phyloP scores from a whole-genome alignment of 2,113 vertebrate genomes.

The Pluvianellus socialis region DNA sequence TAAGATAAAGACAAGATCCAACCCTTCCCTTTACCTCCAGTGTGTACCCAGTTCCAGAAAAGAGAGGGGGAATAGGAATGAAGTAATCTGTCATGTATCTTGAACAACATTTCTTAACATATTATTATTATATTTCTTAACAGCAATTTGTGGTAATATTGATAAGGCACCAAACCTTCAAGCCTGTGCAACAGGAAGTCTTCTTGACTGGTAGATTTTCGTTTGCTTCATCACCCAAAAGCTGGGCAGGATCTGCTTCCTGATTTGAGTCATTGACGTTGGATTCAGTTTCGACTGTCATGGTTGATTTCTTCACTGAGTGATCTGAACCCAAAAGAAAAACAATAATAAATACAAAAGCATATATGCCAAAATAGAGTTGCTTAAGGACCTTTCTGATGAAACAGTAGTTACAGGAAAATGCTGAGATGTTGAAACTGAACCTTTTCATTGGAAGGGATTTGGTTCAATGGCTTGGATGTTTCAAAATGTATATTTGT shows the following conservation, averaged over 20 bases:
- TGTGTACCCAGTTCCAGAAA: not conserved
- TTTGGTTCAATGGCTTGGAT: not conserved
- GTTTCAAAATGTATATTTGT: not conserved
- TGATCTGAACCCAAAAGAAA: not conserved
- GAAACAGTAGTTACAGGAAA: not conserved
- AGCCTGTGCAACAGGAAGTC: not conserved
- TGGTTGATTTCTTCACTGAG: not conserved
- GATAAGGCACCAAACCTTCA: conserved; percentile 67
- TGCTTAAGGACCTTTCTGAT: not conserved
- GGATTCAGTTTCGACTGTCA: not conserved
- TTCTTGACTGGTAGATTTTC: not conserved
- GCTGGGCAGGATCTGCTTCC: conserved; percentile 7
- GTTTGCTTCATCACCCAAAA: not conserved
- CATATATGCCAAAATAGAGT: not conserved
- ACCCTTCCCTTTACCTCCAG: not conserved
- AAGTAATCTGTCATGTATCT: not conserved
- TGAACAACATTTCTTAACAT: not conserved
- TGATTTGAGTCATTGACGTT: not conserved
- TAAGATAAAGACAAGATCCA: not conserved
- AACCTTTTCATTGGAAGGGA: not conserved
- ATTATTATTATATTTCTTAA: not conserved
- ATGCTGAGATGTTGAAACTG: not conserved
- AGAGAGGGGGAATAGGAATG: not conserved
- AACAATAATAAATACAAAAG: not conserved
- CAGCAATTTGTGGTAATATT: not conserved